A percentile compares a stretch with the other conserved stretches of the same genome.
Evolutionary conservation across 2,113 vertebrate species (phyloP).

Genomic region (Aviceda subcristata): DNA sequence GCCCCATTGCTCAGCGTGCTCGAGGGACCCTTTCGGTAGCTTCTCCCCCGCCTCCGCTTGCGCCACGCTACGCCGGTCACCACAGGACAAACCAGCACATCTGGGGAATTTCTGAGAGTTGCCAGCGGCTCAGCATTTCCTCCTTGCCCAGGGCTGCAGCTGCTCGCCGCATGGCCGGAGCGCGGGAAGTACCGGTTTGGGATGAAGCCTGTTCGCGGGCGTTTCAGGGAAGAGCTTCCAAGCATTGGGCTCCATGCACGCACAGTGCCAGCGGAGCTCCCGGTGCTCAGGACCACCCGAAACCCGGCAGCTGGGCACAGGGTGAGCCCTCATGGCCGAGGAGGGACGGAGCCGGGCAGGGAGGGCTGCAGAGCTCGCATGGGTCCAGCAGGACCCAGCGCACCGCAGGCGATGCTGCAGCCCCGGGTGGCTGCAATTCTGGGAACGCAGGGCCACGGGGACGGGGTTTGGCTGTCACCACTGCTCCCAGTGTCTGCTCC

Average conservation of each 20-base stretch:
- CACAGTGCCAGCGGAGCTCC: neutral
- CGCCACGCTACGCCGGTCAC: neutral
- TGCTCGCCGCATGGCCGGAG: neutral
- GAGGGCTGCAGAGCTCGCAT: neutral
- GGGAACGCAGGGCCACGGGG: neutral
- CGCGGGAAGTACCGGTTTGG: accelerated
- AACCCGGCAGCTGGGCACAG: neutral
- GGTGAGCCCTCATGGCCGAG: neutral
- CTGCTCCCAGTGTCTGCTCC: neutral
- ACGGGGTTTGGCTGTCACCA: neutral
- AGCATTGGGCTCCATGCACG: neutral
- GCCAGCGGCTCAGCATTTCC: neutral
- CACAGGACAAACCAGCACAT: neutral
- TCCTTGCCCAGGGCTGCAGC: neutral
- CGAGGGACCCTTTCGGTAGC: neutral
- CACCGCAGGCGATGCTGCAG: neutral
- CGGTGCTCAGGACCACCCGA: accelerated
- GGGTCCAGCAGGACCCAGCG: neutral
- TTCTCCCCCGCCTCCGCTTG: neutral
- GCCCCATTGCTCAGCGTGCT: neutral
- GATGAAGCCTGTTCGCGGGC: neutral
- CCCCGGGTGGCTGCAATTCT: neutral
- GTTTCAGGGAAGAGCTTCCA: neutral
- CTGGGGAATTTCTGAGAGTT: neutral
- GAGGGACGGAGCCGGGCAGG: accelerated